Base-by-base conservation (phyloP, 2,797 vertebrate genomes). In the Pipistrellus pygmaeus region DNA sequence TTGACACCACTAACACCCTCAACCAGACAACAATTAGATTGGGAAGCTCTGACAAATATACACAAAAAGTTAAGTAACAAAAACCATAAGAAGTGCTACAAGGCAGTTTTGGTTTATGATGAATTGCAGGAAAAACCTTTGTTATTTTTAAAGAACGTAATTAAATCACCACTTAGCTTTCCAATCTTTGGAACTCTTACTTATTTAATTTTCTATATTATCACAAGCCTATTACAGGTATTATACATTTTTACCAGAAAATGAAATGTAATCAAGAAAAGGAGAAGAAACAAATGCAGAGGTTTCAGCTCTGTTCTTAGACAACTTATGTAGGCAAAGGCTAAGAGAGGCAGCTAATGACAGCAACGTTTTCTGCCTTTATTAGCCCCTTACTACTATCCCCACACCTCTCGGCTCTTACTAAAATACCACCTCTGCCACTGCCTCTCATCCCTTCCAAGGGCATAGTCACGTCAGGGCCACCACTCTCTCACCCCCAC, bases 141-240 rank as follows among this genome's bases (percentile, higher is more conserved):
- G 38, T 41, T 88, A 92, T 68, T 95, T 57, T 62, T 94, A 68
- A 41, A 41, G 38, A 41, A 44, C 32, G 77, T 60, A 95, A 96
- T 93, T 71, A 94, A 96, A 85, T 80, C 53, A 83, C 38, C 72
- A 92, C 10, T 80, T 55, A 94, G 21, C 68, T 93, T 95, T 95
- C 62, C 48, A 76, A 76, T 88, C 69, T 95, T 83, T 83, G 64
- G 6, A 86, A 82, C 53, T 85, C 89, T 62, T 88, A 46, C 77
- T 78, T 81, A 90, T 62, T 90, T 82, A 93, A 90, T 20, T 88
- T 94, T 85, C 57, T 20, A 53, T 81, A 94, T 41, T 38, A 87
- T 76, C 96, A 91, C 38, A 80, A 91, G 32, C 41, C 77, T 76
- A 46, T 8, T 94, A 48, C 92, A 90, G 68, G 20, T 55, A 88